Percentiles rank a stretch among this genome's conserved stretches.
Evolutionary conservation across 1,140 invertebrate species (phyloP).

Genomic region (Solenopsis fugax): DNA sequence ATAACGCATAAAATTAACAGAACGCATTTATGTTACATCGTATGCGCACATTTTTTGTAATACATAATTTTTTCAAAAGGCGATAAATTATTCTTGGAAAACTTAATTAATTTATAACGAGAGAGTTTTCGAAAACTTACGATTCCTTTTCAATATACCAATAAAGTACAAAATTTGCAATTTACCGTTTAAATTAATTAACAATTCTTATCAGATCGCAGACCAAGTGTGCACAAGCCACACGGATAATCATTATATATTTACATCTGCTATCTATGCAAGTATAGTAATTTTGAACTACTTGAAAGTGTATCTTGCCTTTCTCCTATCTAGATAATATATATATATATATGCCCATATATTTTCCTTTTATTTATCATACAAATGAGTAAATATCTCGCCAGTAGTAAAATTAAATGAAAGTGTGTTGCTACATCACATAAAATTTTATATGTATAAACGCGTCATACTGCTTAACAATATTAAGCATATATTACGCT

Average conservation of each 20-base stretch:
- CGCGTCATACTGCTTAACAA: conserved; percentile 49
- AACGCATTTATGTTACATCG: conserved; percentile 34
- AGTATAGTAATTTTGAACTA: conserved; percentile 46
- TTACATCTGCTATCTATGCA: conserved; percentile 13
- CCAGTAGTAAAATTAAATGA: conserved; percentile 65
- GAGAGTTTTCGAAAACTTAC: background rate
- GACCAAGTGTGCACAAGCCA: conserved; percentile 9
- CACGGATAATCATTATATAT: conserved; percentile 10
- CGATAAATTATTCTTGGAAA: background rate
- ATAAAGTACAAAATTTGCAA: conserved; percentile 22
- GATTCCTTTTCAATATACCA: background rate
- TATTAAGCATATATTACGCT: conserved; percentile 54
- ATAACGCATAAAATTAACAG: conserved; percentile 40
- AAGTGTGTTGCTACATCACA: conserved; percentile 69
- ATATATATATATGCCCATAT: conserved; percentile 20
- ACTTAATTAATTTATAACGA: conserved; percentile 19
- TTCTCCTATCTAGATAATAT: conserved; percentile 25
- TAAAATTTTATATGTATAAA: conserved; percentile 67
- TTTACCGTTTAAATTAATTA: conserved; percentile 28
- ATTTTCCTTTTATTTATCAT: conserved; percentile 47
- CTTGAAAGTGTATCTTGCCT: conserved; percentile 54
- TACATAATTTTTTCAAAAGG: conserved; percentile 33
- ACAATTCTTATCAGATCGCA: background rate
- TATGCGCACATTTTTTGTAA: conserved; percentile 34
- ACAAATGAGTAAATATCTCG: conserved; percentile 33